Evolutionary conservation across 2,797 vertebrate species (phyloP).

Genomic region (Anas flavirostris): DNA sequence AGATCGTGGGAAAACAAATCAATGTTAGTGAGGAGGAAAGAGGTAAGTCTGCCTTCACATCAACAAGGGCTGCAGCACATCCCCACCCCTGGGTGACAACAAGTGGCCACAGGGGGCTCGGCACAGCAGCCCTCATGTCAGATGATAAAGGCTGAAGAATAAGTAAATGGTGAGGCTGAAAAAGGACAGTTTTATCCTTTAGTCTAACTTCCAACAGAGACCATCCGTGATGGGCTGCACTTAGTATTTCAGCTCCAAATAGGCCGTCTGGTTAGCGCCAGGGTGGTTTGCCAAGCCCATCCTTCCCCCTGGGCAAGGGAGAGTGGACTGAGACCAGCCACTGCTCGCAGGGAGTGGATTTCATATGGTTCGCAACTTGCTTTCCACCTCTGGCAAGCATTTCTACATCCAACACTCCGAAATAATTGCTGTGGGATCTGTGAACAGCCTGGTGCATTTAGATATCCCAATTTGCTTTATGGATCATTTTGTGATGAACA

Average conservation of each 20-base stretch:
- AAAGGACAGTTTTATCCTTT: neutral
- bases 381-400: slow-evolving; percentile 45
- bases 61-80: neutral
- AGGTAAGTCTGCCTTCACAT: neutral
- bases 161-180: neutral
- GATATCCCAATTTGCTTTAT: slow-evolving; percentile 60
- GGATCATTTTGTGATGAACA: slow-evolving; percentile 60
- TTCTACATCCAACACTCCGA: neutral
- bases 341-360: neutral
- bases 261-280: neutral
- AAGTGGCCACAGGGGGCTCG: neutral
- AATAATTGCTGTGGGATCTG: slow-evolving; percentile 58
- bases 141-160: neutral
- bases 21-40: neutral
- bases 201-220: neutral
- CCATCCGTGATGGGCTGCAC: neutral
- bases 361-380: neutral
- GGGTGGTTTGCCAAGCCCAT: neutral
- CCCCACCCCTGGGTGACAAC: neutral
- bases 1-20: no score
- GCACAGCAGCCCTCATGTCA: neutral
- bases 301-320: neutral
- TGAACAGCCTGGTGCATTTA: slow-evolving; percentile 42
- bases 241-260: neutral
- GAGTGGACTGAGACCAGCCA: neutral